Conservation (phyloP, 2,888 invertebrate species). For the Dasysyrphus albostriatus region DNA sequence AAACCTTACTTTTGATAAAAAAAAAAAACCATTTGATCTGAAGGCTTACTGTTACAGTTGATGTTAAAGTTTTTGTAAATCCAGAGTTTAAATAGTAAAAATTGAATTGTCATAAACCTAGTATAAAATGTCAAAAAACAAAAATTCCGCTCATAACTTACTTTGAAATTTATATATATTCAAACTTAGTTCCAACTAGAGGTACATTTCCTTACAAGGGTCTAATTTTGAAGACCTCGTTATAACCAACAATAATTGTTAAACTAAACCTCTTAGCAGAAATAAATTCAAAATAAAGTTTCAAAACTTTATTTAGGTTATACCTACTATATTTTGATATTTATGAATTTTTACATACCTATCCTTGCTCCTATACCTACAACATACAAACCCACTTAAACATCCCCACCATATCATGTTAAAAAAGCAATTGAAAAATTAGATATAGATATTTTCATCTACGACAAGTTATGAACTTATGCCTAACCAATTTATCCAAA, state of each 20-base stretch:
- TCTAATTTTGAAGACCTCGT: not conserved
- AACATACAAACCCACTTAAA: not conserved
- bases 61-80: no score
- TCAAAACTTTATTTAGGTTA: slow-evolving; percentile 20
- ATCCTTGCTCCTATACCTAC: not conserved
- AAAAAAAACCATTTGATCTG: no score
- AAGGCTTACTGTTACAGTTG: no score
- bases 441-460: slow-evolving; percentile 18
- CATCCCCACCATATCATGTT: not conserved
- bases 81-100: no score
- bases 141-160: no score
- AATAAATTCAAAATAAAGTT: not conserved
- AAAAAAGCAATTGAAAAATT: slow-evolving; percentile 13
- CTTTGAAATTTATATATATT: no score
- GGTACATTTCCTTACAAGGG: not conserved
- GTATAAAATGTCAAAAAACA: no score
- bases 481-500: not conserved
- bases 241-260: slow-evolving; percentile 19
- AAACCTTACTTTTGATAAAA: no score
- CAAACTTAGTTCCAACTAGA: not conserved
- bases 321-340: not conserved
- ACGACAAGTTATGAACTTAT: slow-evolving; percentile 31
- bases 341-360: not conserved
- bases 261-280: not conserved
- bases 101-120: no score